These are phyloP conservation scores for Carabus problematicus DNA, from an alignment of 2,888 invertebrate species.

Conservation along the genomic window DNA sequence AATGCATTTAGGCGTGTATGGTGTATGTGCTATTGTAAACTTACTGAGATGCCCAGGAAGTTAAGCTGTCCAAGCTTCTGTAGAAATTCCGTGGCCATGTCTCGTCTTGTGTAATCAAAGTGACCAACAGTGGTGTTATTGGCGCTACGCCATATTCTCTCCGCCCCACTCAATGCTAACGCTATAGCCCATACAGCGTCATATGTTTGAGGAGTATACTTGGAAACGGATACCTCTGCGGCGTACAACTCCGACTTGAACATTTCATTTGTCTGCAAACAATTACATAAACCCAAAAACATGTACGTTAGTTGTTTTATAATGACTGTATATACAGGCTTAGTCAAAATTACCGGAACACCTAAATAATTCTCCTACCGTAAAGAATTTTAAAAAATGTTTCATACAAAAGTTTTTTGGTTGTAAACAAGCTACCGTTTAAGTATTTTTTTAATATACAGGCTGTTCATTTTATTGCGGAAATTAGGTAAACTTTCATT, in stretches of 20 bases:
- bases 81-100: constrained; percentile 76
- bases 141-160: constrained; percentile 63
- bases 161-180: constrained; percentile 72
- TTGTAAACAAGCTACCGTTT: too few relatives aligned
- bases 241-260: constrained; percentile 64
- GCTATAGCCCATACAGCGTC: constrained; percentile 94
- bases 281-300: not conserved
- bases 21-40: constrained; percentile 54
- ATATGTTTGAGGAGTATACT: constrained; percentile 81
- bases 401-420: too few relatives aligned
- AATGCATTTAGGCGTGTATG: too few relatives aligned
- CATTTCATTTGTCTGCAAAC: constrained; percentile 68
- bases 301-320: not conserved
- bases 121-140: constrained; percentile 62
- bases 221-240: constrained; percentile 58
- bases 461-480: too few relatives aligned
- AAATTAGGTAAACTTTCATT: too few relatives aligned
- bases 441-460: too few relatives aligned
- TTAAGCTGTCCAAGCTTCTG: constrained; percentile 74
- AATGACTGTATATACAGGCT: too few relatives aligned
- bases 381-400: too few relatives aligned
- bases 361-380: too few relatives aligned
- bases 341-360: too few relatives aligned
- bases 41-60: constrained; percentile 88
- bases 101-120: constrained; percentile 77